Base-by-base conservation (phyloP, 2,113 vertebrate species). In the Hyperopisus bebe region DNA sequence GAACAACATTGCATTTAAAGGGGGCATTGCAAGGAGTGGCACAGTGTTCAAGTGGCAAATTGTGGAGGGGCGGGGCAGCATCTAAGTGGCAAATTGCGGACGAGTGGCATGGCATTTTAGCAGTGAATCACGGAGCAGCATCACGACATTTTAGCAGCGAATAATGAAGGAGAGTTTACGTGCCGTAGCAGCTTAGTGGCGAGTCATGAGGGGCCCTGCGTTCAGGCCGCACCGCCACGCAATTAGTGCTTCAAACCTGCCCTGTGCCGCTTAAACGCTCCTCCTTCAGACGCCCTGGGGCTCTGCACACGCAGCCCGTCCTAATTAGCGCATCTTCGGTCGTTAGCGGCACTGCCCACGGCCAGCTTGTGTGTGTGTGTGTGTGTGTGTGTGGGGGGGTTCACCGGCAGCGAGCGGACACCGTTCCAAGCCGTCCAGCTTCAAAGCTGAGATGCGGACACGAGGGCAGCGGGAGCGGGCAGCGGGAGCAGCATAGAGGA, bases 281-380 rank as follows among this genome's bases (percentile, higher is more conserved):
- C 55, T 31, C 86, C 21, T 90, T 88, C 58, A 85, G 42, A 62
- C 24, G n/a, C 93, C 92, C 91, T 87, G 91, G 93, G 94, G 94
- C 93, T 95, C 94, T 92, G 92, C 92, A 93, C 92, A 90, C 94
- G 93, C 95, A 48, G 94, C 93, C 94, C 91, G 90, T 93, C 44
- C 94, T 95, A 94, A 95, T 95, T 94, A 95, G 93, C 92, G 91
- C 86, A 91, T 92, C 94, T 95, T 92, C 94, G 93, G 93, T 94
- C 91, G 88, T 94, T 93, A 92, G 93, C 94, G 92, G 93, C 90
- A 90, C 93, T 91, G 94, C 92, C 58, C 42, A 50, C 85, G 93
- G 95, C 94, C 94, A 95, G 91, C 91, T 90, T 90, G 90, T 31
- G 89, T 94, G 50, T 53, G 50, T 51, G 50, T 15, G 15, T 51